Conservation (phyloP, 2,888 invertebrate genomes). For the Diogma glabrata region DNA sequence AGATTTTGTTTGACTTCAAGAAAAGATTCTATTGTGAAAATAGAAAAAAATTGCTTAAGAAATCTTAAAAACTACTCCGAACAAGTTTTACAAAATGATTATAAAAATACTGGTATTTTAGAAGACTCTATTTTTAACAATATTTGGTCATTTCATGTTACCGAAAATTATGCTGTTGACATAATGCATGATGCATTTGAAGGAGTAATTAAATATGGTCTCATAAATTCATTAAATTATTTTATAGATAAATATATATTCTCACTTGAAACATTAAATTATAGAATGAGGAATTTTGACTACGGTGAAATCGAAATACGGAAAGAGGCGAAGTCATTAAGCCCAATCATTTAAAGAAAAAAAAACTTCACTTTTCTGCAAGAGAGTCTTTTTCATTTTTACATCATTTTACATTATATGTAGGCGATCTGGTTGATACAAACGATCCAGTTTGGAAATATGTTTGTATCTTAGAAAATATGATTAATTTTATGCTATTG, state of each 20-base stretch:
- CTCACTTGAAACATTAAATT: constrained; percentile 15
- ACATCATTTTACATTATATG: constrained; percentile 14
- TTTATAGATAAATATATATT: constrained; percentile 13
- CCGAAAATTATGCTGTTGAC: constrained; percentile 16
- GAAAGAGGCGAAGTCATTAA: constrained; percentile 11
- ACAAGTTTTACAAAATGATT: constrained; percentile 10
- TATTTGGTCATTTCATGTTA: constrained; percentile 16
- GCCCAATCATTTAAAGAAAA: constrained; percentile 14
- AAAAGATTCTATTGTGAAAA: constrained; percentile 1
- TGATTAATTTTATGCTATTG: neutral
- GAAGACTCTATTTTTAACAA: constrained; percentile 15
- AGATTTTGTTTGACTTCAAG: constrained; percentile 12
- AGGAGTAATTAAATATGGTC: constrained; percentile 15
- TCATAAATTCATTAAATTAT: constrained; percentile 3
- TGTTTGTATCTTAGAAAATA: neutral
- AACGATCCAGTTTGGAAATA: constrained; percentile 15
- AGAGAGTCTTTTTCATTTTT: constrained; percentile 15
- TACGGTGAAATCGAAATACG: constrained; percentile 17
- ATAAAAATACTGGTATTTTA: constrained; percentile 15
- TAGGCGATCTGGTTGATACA: constrained; percentile 15
- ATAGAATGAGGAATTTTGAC: constrained; percentile 15
- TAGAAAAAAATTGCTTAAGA: neutral
- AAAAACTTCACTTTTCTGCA: constrained; percentile 15
- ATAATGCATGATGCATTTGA: constrained; percentile 17
- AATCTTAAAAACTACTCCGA: constrained; percentile 9